Evolutionary conservation across 2,113 vertebrate genomes (phyloP).

Genomic region (Poeciliopsis prolifica): DNA sequence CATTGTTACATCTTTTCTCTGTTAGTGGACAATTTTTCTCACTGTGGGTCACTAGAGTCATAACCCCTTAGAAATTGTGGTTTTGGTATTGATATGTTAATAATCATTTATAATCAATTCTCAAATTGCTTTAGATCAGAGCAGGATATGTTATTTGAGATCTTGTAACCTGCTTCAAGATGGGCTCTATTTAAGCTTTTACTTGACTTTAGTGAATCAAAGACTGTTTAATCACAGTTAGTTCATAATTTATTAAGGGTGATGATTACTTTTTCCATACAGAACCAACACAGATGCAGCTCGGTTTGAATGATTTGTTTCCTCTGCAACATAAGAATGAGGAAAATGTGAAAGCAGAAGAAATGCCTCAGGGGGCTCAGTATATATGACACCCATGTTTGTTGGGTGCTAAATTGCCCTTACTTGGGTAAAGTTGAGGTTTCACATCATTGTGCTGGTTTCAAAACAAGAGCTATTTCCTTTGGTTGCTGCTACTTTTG

Average conservation of each 20-base stretch:
- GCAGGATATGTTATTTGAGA: neutral
- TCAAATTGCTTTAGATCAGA: neutral
- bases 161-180: neutral
- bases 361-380: neutral
- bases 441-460: neutral
- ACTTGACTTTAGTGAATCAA: neutral
- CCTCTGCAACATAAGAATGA: neutral
- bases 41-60: neutral
- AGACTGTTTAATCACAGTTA: no score
- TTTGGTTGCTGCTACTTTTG: neutral
- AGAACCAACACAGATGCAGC: neutral
- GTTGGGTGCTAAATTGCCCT: neutral
- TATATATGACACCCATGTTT: neutral
- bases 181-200: neutral
- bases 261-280: neutral
- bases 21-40: neutral
- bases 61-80: neutral
- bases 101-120: neutral
- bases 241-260: neutral
- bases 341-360: neutral
- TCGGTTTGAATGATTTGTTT: neutral
- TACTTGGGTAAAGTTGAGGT: neutral
- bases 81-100: neutral
- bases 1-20: neutral
- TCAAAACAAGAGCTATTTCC: neutral